These are phyloP conservation scores for Drosophila histrio DNA, from an alignment of 2,888 invertebrate genomes.

Conservation along the genomic window DNA sequence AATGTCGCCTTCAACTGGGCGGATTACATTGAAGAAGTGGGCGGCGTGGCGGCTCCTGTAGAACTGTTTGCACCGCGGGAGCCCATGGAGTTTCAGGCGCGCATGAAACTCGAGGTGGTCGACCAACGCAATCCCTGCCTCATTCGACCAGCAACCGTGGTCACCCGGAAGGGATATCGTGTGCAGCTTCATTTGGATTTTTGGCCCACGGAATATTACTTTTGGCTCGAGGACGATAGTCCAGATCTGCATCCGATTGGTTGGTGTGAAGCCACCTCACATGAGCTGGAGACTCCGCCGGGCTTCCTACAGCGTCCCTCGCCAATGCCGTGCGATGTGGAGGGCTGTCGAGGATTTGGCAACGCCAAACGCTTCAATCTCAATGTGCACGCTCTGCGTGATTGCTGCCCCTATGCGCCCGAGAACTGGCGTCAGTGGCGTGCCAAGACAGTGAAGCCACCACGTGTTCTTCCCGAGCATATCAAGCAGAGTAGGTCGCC, in stretches of 20 bases:
- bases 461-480: slow-evolving; percentile 60
- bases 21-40: slow-evolving; percentile 87
- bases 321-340: slow-evolving; percentile 90
- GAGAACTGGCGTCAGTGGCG: slow-evolving; percentile 82
- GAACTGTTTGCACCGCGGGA: slow-evolving; percentile 92
- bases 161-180: slow-evolving; percentile 90
- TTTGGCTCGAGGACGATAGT: slow-evolving; percentile 96
- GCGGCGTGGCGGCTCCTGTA: slow-evolving; percentile 90
- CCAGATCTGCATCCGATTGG: slow-evolving; percentile 95
- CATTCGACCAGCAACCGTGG: slow-evolving; percentile 93
- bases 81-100: slow-evolving; percentile 91
- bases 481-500: slow-evolving; percentile 31
- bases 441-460: slow-evolving; percentile 78
- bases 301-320: slow-evolving; percentile 84
- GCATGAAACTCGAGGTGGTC: slow-evolving; percentile 95
- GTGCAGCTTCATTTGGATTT: slow-evolving; percentile 94
- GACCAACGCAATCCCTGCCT: slow-evolving; percentile 92
- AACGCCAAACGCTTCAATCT: slow-evolving; percentile 92
- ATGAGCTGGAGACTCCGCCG: slow-evolving; percentile 93
- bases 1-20: slow-evolving; percentile 93
- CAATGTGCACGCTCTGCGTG: slow-evolving; percentile 89
- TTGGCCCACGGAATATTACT: slow-evolving; percentile 93
- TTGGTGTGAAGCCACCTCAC: slow-evolving; percentile 95
- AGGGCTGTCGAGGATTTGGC: slow-evolving; percentile 95
- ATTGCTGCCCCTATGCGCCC: slow-evolving; percentile 90